Percentiles rank a stretch among this genome's conserved stretches.
These are phyloP conservation scores for Platorchestia sp. DNA, from an alignment of 1,140 invertebrate species.

Conservation along the genomic window DNA sequence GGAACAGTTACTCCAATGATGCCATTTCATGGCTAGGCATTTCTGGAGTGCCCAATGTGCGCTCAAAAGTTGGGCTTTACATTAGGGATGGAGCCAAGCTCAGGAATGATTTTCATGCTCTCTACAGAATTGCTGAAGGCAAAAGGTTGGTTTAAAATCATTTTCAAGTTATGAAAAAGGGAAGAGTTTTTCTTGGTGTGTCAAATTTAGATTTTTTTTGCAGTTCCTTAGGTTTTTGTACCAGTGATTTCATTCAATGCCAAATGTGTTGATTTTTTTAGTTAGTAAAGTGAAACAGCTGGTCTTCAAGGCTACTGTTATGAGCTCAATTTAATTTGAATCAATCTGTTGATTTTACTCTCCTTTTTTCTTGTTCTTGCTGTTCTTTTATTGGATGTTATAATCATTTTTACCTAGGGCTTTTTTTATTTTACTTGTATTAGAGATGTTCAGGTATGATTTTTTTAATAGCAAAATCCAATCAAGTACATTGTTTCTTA, in stretches of 20 bases:
- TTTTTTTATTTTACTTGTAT: too few species aligned
- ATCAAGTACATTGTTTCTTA: too few species aligned
- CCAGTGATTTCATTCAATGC: not conserved
- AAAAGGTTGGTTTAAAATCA: conserved; percentile 54
- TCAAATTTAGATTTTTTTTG: not conserved
- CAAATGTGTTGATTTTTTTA: too few species aligned
- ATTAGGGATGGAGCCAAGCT: conserved; percentile 63
- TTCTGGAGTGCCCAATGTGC: conserved; percentile 61
- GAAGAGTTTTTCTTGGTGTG: not conserved
- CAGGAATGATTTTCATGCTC: conserved; percentile 62
- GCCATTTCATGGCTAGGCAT: conserved; percentile 54
- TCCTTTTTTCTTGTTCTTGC: too few species aligned
- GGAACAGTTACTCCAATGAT: conserved; percentile 22
- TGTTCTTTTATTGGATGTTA: too few species aligned
- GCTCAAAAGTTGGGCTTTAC: conserved; percentile 63
- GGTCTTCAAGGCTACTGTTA: too few species aligned
- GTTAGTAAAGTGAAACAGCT: too few species aligned
- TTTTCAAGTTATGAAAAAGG: not conserved
- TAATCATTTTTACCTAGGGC: too few species aligned
- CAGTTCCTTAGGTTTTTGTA: not conserved
- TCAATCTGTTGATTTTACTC: too few species aligned
- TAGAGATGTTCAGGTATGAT: too few species aligned
- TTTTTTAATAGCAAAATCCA: too few species aligned
- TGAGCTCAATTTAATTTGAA: too few species aligned
- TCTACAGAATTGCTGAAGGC: conserved; percentile 63